Percentiles rank a stretch among this genome's conserved stretches.
phyloP scores from a whole-genome alignment of 2,888 invertebrate genomes.

The Carcina quercana region DNA sequence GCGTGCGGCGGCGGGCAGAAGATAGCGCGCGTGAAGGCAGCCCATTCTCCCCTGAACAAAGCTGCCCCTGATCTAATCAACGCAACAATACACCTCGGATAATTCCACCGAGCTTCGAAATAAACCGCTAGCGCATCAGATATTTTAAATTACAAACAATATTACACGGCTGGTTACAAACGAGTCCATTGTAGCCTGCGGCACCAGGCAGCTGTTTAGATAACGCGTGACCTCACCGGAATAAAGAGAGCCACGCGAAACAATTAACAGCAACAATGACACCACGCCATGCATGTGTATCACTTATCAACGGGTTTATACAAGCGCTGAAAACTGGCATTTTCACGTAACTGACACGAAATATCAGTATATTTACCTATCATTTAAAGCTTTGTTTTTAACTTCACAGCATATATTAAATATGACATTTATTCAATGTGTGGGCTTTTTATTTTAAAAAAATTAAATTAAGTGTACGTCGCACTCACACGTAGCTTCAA shows the following conservation, averaged over 20 bases:
- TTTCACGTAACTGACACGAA: too few species aligned
- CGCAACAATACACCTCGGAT: constrained; percentile 65
- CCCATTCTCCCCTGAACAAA: constrained; percentile 59
- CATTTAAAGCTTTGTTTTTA: too few species aligned
- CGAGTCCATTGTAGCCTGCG: constrained; percentile 59
- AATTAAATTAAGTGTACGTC: too few species aligned
- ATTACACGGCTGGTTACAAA: constrained; percentile 61
- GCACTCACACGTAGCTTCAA: too few species aligned
- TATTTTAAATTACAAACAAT: constrained; percentile 70
- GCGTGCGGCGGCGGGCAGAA: constrained; percentile 46
- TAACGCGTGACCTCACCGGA: constrained; percentile 63
- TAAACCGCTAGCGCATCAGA: constrained; percentile 48
- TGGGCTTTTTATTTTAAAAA: too few species aligned
- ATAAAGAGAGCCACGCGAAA: constrained; percentile 49
- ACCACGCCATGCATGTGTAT: constrained; percentile 16
- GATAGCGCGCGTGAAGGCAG: constrained; percentile 39
- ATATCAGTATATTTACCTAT: too few species aligned
- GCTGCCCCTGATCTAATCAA: constrained; percentile 68
- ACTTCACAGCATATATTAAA: too few species aligned
- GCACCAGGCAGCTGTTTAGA: constrained; percentile 66
- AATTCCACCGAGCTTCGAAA: constrained; percentile 54
- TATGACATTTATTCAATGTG: constrained; percentile 3
- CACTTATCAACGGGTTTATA: constrained; percentile 22
- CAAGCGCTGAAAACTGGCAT: too few species aligned
- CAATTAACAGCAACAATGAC: constrained; percentile 47